Evolutionary conservation across 2,797 vertebrate species (phyloP).

Genomic region (Myotis pilosus): DNA sequence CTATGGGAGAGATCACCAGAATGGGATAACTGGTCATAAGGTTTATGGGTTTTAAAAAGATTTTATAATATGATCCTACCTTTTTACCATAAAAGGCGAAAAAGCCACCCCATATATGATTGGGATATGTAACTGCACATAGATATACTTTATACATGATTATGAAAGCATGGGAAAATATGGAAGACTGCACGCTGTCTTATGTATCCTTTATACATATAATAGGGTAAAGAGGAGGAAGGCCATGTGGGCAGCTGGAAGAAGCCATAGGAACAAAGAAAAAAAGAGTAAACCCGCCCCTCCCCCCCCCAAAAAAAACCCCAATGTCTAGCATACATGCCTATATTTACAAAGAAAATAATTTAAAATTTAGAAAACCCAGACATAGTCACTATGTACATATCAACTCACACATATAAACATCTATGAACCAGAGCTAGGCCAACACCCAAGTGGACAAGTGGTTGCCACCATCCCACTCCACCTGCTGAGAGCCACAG

Average conservation of each 20-base stretch:
- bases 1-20: background rate
- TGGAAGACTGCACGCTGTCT: background rate
- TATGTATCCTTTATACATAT: background rate
- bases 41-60: background rate
- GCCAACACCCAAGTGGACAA: background rate
- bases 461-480: background rate
- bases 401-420: background rate
- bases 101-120: background rate
- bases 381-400: background rate
- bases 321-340: background rate
- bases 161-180: background rate
- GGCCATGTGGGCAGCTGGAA: background rate
- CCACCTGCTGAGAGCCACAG: background rate
- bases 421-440: background rate
- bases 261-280: background rate
- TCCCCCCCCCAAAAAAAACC: background rate
- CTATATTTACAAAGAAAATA: background rate
- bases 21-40: background rate
- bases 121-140: background rate
- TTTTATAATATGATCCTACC: background rate
- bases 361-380: background rate
- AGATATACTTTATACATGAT: constrained; percentile 14
- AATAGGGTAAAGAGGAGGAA: background rate
- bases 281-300: background rate
- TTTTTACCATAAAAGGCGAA: background rate